These are phyloP conservation scores for Atopsyche davidsoni DNA, from an alignment of 1,140 invertebrate species.

Conservation along the genomic window DNA sequence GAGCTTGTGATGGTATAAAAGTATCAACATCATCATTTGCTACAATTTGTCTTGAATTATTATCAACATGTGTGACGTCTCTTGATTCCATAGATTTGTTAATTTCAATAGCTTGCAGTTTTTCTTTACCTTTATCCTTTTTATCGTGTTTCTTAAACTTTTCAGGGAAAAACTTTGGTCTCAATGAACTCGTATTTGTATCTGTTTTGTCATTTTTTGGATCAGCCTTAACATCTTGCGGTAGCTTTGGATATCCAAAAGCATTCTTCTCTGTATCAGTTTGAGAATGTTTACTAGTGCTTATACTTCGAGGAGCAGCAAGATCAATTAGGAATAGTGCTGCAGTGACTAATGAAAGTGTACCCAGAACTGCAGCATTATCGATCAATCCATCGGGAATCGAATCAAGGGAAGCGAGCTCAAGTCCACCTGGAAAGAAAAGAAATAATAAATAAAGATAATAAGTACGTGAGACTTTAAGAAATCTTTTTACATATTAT, in stretches of 20 bases:
- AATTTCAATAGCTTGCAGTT: constrained; percentile 7
- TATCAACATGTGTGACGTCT: background rate
- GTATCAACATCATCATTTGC: constrained; percentile 18
- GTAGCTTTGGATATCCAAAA: constrained; percentile 23
- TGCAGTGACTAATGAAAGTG: constrained; percentile 60
- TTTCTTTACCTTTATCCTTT: constrained; percentile 16
- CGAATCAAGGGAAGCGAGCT: constrained; percentile 62
- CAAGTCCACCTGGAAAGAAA: constrained; percentile 50
- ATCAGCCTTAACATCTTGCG: constrained; percentile 13
- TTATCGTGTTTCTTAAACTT: constrained; percentile 27
- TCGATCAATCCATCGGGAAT: constrained; percentile 59
- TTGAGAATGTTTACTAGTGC: constrained; percentile 37
- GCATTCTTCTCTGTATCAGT: constrained; percentile 37
- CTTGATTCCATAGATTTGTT: background rate
- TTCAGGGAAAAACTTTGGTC: constrained; percentile 24
- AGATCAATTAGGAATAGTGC: constrained; percentile 62
- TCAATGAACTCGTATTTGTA: constrained; percentile 9
- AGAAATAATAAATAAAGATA: constrained; percentile 16
- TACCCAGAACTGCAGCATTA: constrained; percentile 63
- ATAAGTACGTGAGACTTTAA: too few species aligned
- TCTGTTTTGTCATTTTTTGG: constrained; percentile 11
- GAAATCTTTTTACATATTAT: too few species aligned
- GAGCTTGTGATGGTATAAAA: constrained; percentile 17
- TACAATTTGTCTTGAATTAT: background rate
- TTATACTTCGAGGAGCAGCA: constrained; percentile 47